Evolutionary conservation across 2,113 vertebrate species (phyloP).

Genomic region (Pontoporia blainvillei): DNA sequence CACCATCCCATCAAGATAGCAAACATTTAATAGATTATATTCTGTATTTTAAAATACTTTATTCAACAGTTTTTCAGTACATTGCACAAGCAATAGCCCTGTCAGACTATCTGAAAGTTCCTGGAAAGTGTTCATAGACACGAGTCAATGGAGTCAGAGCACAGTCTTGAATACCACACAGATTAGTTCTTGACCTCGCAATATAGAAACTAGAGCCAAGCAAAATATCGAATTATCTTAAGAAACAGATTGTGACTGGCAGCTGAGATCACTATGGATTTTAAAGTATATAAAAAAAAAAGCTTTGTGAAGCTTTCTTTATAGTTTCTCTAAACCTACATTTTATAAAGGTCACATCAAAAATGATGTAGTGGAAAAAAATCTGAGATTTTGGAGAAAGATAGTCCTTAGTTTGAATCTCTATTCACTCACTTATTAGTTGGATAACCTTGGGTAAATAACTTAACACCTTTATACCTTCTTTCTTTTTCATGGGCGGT

Average conservation of each 20-base stretch:
- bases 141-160: slow-evolving; percentile 14
- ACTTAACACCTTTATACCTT: neutral
- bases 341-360: neutral
- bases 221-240: slow-evolving; percentile 62
- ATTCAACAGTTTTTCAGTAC: slow-evolving; percentile 52
- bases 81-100: slow-evolving; percentile 60
- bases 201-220: neutral
- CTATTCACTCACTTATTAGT: neutral
- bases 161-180: slow-evolving; percentile 23
- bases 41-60: slow-evolving; percentile 59
- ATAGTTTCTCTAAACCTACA: neutral
- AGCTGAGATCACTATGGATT: neutral
- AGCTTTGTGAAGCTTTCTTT: neutral
- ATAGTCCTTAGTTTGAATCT: neutral
- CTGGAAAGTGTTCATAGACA: slow-evolving; percentile 60
- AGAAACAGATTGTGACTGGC: slow-evolving; percentile 10
- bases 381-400: neutral
- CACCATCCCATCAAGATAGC: slow-evolving; percentile 1
- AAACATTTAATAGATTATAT: slow-evolving; percentile 53
- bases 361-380: neutral
- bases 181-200: slow-evolving; percentile 19
- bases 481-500: neutral
- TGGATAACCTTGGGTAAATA: neutral
- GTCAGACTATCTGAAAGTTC: neutral
- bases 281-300: slow-evolving; percentile 5